phyloP scores from a whole-genome alignment of 2,888 invertebrate species.

The Polydrusus tereticollis region DNA sequence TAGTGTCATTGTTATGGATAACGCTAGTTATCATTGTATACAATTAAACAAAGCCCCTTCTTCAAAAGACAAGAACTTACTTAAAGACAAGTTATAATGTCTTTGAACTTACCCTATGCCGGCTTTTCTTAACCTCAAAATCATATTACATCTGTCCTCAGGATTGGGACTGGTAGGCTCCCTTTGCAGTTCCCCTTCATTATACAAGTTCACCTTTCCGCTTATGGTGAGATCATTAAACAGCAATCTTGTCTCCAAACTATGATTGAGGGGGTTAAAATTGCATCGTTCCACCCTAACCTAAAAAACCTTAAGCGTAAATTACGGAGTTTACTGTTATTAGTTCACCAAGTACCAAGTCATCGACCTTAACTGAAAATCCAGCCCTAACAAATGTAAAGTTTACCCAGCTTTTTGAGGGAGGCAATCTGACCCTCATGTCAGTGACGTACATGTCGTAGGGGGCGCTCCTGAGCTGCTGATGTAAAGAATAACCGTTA shows the following conservation, averaged over 20 bases:
- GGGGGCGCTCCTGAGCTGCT: slow-evolving; percentile 74
- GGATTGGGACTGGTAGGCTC: slow-evolving; percentile 63
- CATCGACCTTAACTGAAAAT: background rate
- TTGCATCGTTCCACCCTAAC: slow-evolving; percentile 79
- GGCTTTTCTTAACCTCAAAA: slow-evolving; percentile 79
- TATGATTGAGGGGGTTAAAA: slow-evolving; percentile 80
- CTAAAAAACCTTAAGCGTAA: slow-evolving; percentile 37
- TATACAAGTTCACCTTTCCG: slow-evolving; percentile 77
- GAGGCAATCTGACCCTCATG: slow-evolving; percentile 78
- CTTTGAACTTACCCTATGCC: slow-evolving; percentile 75
- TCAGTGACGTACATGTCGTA: slow-evolving; percentile 79
- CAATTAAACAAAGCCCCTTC: too few species aligned
- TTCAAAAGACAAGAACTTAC: too few species aligned
- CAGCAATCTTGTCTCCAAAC: slow-evolving; percentile 80
- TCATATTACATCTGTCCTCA: slow-evolving; percentile 80
- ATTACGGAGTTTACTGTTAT: background rate
- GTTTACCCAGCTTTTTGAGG: slow-evolving; percentile 75
- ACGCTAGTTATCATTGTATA: too few species aligned
- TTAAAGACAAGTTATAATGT: too few species aligned
- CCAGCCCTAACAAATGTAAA: background rate
- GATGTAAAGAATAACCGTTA: slow-evolving; percentile 76
- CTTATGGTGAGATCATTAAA: slow-evolving; percentile 86
- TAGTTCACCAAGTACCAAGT: too few species aligned
- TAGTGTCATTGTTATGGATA: too few species aligned
- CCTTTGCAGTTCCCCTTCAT: slow-evolving; percentile 66